Percentiles rank a stretch among this genome's conserved stretches.
phyloP scores from a whole-genome alignment of 2,888 invertebrate species.

The Chamaedrilus cognettii region DNA sequence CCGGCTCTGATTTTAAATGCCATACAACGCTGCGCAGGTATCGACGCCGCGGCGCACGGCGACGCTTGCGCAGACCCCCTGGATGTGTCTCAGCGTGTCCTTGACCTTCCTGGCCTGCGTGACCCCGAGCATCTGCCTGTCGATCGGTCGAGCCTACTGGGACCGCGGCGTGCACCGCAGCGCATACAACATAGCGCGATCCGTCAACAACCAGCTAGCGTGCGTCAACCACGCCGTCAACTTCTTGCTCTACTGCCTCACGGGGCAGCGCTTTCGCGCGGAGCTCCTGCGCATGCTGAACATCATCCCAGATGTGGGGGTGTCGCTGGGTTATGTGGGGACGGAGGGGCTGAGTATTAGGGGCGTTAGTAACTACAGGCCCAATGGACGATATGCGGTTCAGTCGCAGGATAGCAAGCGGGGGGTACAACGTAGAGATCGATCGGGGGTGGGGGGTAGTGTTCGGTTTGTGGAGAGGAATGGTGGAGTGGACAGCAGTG shows the following conservation, averaged over 20 bases:
- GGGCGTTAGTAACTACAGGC: too few species aligned
- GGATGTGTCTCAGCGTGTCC: constrained; percentile 39
- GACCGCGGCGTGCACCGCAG: constrained; percentile 1
- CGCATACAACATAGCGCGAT: constrained; percentile 33
- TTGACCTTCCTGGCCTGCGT: constrained; percentile 37
- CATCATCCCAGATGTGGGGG: too few species aligned
- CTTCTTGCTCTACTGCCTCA: constrained; percentile 40
- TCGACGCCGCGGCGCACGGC: neutral
- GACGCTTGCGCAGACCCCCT: constrained; percentile 32
- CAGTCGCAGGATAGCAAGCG: too few species aligned
- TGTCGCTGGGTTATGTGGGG: too few species aligned
- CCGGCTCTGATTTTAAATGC: too few species aligned
- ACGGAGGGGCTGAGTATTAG: too few species aligned
- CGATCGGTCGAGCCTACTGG: constrained; percentile 38
- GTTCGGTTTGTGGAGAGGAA: too few species aligned
- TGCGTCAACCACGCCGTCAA: constrained; percentile 38
- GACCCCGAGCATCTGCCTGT: constrained; percentile 36
- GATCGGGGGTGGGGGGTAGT: too few species aligned
- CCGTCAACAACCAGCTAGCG: constrained; percentile 37
- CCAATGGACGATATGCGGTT: too few species aligned
- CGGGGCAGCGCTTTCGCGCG: constrained; percentile 34
- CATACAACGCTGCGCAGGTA: too few species aligned
- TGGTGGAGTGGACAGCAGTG: too few species aligned
- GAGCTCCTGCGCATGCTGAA: constrained; percentile 23
- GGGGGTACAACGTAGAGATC: too few species aligned